Base-by-base conservation (phyloP, 92 coral and sea anemone species). In the Parazoanthus swiftii region DNA sequence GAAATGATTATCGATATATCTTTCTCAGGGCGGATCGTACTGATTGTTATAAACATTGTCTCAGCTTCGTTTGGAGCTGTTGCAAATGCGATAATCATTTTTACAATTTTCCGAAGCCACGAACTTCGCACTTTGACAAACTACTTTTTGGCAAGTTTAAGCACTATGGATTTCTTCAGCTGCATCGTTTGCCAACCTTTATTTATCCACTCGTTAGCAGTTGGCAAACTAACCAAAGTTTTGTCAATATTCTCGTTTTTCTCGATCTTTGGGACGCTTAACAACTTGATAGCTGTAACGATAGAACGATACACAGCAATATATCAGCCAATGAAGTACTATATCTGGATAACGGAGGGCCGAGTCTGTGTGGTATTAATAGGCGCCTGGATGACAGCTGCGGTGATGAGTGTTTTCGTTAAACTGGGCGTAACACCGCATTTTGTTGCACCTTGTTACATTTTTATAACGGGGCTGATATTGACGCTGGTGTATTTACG, bases 211-310 rank as follows among this genome's bases (percentile, higher is more conserved):
- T 73, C 77, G 21, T 33, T 73, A 15, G 43, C 13, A 20, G 16
- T 33, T 73, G 77, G 39, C 11, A 15, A 29, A 25, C 20, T 73
- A 23, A 73, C 77, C 21, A 33, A 10, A 8, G 0, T 11, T 4
- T 73, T 73, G 13, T 29, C 77, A 14, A 33, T 36, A 29, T 73
- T 29, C 42, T 73, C 77, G 16, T 73, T 73, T 25, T 73, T 73
- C 77, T 73, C 37, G 37, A 73, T 25, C 16, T 73, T 73, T 73
- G 77, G 77, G 37, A 73, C 77, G 6, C 38, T 73, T 1, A 73
- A 73, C 42, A 73, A 73, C 77, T 35, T 73, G 77, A 73, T 73
- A 73, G 77, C 77, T 29, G 77, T 73, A 29, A 73, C 77, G 11
- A 9, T 33, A 4, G 77, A 73, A 73, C 77, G 77, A 29, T 73